Evolutionary conservation across 2,113 vertebrate species (phyloP), one percentile per base, ranked within the genome.

Genomic region (Pterocles orientalis): DNA sequence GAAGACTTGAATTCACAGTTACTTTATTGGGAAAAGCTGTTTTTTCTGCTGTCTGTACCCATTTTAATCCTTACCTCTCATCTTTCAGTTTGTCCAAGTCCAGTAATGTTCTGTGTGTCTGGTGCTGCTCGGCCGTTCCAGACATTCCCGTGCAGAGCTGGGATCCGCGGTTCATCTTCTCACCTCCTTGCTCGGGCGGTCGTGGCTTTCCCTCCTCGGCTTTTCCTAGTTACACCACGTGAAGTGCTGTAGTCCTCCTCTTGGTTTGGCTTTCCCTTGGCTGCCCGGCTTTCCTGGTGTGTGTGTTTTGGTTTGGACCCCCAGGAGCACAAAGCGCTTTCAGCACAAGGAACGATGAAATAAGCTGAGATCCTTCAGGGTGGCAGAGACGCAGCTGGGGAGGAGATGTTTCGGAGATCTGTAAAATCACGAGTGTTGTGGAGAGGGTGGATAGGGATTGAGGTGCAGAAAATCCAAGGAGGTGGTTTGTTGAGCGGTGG

Each of bases 21-120:
- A 13, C 36, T 48, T 47, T 41, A 14, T 54, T 50, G 50, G 41
- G 47, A 56, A 75, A 33, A 75, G 31, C 48, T 80, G 5, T n/a
- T 48, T 70, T 73, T 75, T 18, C 41, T 81, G 11, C 39, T 41
- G 25, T 23, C 61, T 62, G 41, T 43, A 56, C 21, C 41, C 28
- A 3, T 43, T 80, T 41, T 36, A 62, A 21, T 41, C 53, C n/a
- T 77, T 47, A 9, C 14, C 5, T 28, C 45, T 53, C n/a, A 8
- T 51, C 29, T 47, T 16, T 29, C 19, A 8, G 29, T 28, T 69
- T 51, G 41, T 17, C 57, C 36, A 26, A 60, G n/a, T 28, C 28
- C 4, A 47, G 6, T 14, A n/a, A 25, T 0, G 0, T 29, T 25
- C 9, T 31, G 12, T 19, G 53, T 6, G 41, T 29, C 56, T 26